These are phyloP conservation scores for Argyrosomus regius DNA, from an alignment of 2,797 vertebrate species.

Conservation along the genomic window DNA sequence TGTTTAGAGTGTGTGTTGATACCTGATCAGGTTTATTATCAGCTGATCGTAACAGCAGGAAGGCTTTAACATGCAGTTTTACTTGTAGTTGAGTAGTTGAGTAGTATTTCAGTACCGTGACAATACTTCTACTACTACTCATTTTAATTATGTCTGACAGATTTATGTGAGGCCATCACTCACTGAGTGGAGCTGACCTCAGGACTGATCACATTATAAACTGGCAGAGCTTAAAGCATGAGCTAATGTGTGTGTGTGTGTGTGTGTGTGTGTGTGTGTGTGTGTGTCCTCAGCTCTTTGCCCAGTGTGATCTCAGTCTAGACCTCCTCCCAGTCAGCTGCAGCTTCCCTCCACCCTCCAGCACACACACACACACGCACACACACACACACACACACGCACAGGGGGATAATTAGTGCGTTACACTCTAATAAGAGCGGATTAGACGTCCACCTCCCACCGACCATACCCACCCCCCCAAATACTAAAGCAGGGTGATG, in stretches of 20 bases:
- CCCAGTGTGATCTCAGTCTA: constrained; percentile 71
- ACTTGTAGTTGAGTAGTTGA: not conserved
- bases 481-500: not conserved
- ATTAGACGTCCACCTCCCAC: constrained; percentile 17
- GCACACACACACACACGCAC: constrained; percentile 12
- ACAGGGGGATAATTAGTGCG: constrained; percentile 20
- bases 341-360: constrained; percentile 42
- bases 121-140: not conserved
- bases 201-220: not conserved
- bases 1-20: too few relatives aligned
- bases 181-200: constrained; percentile 20
- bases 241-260: constrained; percentile 33
- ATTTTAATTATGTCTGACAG: constrained; percentile 1
- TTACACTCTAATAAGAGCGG: constrained; percentile 21
- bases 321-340: constrained; percentile 29
- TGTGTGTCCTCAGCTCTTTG: constrained; percentile 38
- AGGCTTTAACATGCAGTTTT: too few relatives aligned
- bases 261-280: constrained; percentile 29
- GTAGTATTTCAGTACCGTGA: not conserved
- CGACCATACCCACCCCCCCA: not conserved
- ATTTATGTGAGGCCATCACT: constrained; percentile 9
- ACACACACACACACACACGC: constrained; percentile 29
- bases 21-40: too few relatives aligned
- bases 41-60: too few relatives aligned
- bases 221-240: constrained; percentile 41